Percentiles rank a stretch among this genome's conserved stretches.
phyloP scores from a whole-genome alignment of 2,797 vertebrate genomes.

The Fistularia tabacaria region DNA sequence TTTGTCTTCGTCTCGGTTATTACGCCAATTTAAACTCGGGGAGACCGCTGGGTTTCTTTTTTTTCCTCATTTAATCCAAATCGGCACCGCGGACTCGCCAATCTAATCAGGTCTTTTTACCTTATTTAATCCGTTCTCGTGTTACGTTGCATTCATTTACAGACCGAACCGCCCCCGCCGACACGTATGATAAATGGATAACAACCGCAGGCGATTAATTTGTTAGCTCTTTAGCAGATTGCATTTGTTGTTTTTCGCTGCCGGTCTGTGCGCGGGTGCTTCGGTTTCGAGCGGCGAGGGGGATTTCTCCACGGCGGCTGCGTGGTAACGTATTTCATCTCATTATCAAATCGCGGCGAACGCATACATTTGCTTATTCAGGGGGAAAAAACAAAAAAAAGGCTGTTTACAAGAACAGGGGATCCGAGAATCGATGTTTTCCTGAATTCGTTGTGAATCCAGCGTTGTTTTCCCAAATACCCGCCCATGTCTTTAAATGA shows the following conservation, averaged over 20 bases:
- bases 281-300: neutral
- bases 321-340: conserved; percentile 8
- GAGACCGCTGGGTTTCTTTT: neutral
- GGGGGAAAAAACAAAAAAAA: no score
- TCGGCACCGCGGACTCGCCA: neutral
- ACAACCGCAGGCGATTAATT: conserved; percentile 15
- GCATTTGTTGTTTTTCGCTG: conserved; percentile 22
- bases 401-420: no score
- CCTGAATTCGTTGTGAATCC: no score
- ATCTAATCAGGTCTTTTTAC: conserved; percentile 7
- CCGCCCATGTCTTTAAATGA: no score
- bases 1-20: conserved; percentile 8
- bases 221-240: conserved; percentile 9
- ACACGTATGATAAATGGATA: conserved; percentile 14
- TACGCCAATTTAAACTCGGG: neutral
- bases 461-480: no score
- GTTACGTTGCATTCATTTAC: conserved; percentile 5
- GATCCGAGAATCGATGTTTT: no score
- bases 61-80: neutral
- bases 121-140: neutral
- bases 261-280: no score
- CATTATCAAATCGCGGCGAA: conserved; percentile 17
- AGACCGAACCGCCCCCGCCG: conserved; percentile 9
- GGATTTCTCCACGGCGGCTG: no score
- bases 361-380: neutral